Evolutionary conservation across 2,113 vertebrate species (phyloP), one percentile per base, ranked within the genome.

Genomic region (Odontophorus gujanensis): DNA sequence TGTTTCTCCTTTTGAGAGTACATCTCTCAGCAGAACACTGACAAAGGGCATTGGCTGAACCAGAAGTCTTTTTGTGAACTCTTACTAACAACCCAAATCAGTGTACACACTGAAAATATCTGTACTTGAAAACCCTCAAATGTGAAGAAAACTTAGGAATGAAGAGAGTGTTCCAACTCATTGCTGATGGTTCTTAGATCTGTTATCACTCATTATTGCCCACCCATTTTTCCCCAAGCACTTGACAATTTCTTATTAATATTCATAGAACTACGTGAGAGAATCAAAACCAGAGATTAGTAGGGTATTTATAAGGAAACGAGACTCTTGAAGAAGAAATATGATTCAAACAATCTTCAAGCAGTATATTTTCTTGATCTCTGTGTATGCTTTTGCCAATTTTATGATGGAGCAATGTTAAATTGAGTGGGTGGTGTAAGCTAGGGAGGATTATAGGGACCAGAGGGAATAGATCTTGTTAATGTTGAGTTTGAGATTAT

Each of bases 391-490:
- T 93, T 87, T 81, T 93, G 92, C 90, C 93, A 93, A 68, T 76
- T 96, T 96, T 96, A 85, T 94, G 92, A 87, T 43, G 81, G 63
- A 93, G 50, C 63, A 85, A 73, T 14, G 1, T 95, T 94, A 89
- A 94, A 85, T 89, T 92, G 94, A 87, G 84, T 96, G 95, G 89
- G 87, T 82, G 91, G 91, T 94, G 81, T 96, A 93, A 96, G 74
- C 84, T 91, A 84, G 92, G 91, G 91, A 95, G 95, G 95, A 94
- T 90, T 93, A 87, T 66, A 85, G 0, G 0, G 71, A 55, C 91
- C 81, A 85, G 89, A 93, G 77, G 95, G 88, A 96, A 81, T 55
- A 90, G 91, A 89, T 95, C 58, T 58, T 80, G 24, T 87, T 93
- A 87, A 75, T 79, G 53, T 62, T 94, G 48, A 1, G 0, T 87